These are phyloP conservation scores for Acrocephalus scirpaceus DNA, from an alignment of 2,797 vertebrate species.

Conservation along the genomic window DNA sequence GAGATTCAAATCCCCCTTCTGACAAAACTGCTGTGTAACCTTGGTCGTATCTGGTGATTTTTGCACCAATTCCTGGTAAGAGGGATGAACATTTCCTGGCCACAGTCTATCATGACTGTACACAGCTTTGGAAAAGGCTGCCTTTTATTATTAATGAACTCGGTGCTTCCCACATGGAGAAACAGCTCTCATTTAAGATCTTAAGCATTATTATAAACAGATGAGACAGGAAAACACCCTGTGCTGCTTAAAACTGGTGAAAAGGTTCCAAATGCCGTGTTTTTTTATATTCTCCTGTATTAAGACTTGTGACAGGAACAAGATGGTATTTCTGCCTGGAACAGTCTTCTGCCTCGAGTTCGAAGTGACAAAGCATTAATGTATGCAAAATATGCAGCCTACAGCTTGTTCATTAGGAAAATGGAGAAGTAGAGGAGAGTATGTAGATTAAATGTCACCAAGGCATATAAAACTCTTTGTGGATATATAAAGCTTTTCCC, in stretches of 20 bases:
- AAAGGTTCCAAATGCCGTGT: neutral
- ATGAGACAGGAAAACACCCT: neutral
- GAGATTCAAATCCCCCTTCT: neutral
- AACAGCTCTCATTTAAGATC: neutral
- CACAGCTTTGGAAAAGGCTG: neutral
- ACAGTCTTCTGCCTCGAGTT: neutral
- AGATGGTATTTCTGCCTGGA: slow-evolving; percentile 37
- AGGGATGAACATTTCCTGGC: neutral
- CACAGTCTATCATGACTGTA: neutral
- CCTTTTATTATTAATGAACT: neutral
- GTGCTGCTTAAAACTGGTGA: neutral
- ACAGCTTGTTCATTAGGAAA: slow-evolving; percentile 41
- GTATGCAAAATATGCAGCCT: slow-evolving; percentile 36
- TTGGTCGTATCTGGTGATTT: neutral
- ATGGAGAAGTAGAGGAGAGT: neutral
- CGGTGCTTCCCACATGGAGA: neutral
- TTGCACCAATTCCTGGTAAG: neutral
- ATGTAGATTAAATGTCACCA: slow-evolving; percentile 38
- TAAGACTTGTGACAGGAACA: slow-evolving; percentile 1
- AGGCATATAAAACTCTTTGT: slow-evolving; percentile 11
- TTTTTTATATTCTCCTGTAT: neutral
- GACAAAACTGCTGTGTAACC: neutral
- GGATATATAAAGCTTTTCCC: slow-evolving; percentile 9
- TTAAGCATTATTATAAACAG: neutral
- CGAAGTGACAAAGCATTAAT: slow-evolving; percentile 5